Conservation (phyloP, 2,797 vertebrate species). For the Eurystomus glaucurus region DNA sequence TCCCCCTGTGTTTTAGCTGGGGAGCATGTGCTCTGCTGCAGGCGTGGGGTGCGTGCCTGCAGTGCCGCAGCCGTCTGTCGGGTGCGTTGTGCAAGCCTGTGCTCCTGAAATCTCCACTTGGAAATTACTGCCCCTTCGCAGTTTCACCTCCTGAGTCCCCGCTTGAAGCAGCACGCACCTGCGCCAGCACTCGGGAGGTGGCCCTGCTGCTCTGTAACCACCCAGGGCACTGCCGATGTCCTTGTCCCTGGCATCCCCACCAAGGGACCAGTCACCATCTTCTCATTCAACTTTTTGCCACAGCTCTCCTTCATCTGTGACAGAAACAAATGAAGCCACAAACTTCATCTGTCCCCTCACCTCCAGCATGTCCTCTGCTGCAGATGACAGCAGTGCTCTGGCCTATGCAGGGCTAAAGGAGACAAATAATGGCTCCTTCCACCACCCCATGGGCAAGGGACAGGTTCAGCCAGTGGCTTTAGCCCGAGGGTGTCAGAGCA, state of each 20-base stretch:
- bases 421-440: not conserved
- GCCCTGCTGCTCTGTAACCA: not conserved
- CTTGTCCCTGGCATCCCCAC: not conserved
- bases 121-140: not conserved
- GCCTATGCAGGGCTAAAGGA: not conserved
- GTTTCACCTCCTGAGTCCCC: not conserved
- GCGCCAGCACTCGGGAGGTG: rapidly evolving
- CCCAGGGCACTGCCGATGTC: not conserved
- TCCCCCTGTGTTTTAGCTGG: not conserved
- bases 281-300: not conserved
- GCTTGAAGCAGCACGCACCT: not conserved
- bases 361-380: not conserved
- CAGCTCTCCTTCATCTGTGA: not conserved
- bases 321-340: not conserved
- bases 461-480: not conserved
- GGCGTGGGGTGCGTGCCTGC: rapidly evolving
- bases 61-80: not conserved
- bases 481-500: not conserved
- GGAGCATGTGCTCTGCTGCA: rapidly evolving
- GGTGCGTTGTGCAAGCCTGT: rapidly evolving
- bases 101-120: not conserved
- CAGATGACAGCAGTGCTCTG: not conserved
- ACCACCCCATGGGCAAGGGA: rapidly evolving
- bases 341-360: not conserved
- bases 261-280: not conserved